Evolutionary conservation across 2,797 vertebrate genomes (phyloP), one percentile per base, ranked within the genome.

Genomic region (Megaceryle alcyon): DNA sequence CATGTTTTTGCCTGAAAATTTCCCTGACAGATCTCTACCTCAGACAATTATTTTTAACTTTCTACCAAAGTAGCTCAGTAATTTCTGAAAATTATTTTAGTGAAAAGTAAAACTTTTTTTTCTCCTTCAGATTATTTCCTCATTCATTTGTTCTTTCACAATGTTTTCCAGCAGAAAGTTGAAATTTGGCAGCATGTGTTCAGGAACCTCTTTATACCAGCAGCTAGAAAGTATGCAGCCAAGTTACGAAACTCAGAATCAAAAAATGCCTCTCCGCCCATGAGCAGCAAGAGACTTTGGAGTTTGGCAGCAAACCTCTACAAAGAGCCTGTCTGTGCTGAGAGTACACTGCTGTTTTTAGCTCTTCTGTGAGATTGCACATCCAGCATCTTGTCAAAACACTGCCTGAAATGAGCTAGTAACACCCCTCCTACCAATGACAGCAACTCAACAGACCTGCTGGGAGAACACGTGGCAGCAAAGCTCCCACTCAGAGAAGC

Each of bases 371-470:
- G 60, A 86, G 83, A 88, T 15, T 79, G 63, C 60, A 60, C 51
- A 77, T 53, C 80, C 77, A 90, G 48, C 43, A 86, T 83, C 88
- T 83, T 86, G 77, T 92, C 63, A 90, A 83, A 95, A 69, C 49
- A 75, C 51, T 54, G 56, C 44, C 53, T 12, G 0, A 79, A 88
- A 82, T 3, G 51, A 90, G 71, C 44, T 64, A 72, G 51, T 70
- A 84, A 82, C 82, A 80, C 75, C 56, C 46, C 82, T 85, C 56
- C 61, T 41, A 75, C 41, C 6, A 13, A 49, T 1, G 9, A 63
- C 61, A 76, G 86, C 54, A 64, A 10, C 37, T 31, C 49, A 56
- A 23, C 2, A 3, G 83, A 49, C 16, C 49, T 29, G 57, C 44
- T n/a, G 88, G 43, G 44, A 72, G 37, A 71, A 53, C 7, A 49